These are phyloP conservation scores for Phyllotreta cruciferae DNA, from an alignment of 2,888 invertebrate species.

Conservation along the genomic window DNA sequence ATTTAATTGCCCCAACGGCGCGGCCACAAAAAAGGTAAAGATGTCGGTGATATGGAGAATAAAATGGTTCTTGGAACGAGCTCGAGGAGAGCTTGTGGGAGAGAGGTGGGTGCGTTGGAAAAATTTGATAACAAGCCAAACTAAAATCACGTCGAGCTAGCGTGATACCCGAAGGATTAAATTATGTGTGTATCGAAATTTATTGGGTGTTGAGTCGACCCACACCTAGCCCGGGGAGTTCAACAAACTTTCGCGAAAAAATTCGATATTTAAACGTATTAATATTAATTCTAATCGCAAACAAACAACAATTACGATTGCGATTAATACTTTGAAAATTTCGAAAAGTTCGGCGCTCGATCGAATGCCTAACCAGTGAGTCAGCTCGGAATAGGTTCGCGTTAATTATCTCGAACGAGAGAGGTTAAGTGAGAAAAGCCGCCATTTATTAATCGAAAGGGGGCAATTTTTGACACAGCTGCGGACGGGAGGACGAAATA, in stretches of 20 bases:
- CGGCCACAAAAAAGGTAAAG: constrained; percentile 33
- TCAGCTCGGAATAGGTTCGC: constrained; percentile 29
- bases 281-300: no score
- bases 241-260: background rate
- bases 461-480: constrained; percentile 51
- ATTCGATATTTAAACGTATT: background rate
- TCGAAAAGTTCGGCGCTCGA: no score
- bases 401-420: constrained; percentile 37
- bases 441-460: constrained; percentile 42
- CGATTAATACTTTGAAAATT: no score
- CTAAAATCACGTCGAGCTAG: no score
- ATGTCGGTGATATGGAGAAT: constrained; percentile 3
- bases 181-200: no score
- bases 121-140: no score
- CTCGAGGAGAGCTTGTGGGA: no score
- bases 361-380: constrained; percentile 18
- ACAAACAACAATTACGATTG: no score
- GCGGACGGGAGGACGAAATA: constrained; percentile 51
- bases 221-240: background rate
- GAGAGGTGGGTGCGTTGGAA: no score
- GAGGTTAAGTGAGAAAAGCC: constrained; percentile 41
- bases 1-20: constrained; percentile 41
- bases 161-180: no score
- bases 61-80: constrained; percentile 27
- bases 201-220: no score